Base-by-base conservation (phyloP, 2,797 vertebrate species). In the Melanotaenia maccullochi region DNA sequence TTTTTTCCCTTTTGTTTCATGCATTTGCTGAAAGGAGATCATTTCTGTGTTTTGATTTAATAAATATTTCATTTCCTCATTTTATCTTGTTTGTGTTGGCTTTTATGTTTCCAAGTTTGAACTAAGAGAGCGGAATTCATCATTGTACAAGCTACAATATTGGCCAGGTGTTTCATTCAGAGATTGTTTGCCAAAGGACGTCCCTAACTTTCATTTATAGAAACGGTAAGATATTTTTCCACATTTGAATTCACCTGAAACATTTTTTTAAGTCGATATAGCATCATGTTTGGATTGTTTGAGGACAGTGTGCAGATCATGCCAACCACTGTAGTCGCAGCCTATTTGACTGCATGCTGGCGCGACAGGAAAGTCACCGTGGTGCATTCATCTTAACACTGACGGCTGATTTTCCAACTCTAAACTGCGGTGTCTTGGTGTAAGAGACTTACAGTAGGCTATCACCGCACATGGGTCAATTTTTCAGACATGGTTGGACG, bases 41-140 rank as follows among this genome's bases (percentile, higher is more conserved):
- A 87, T 89, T 92, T 92, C 77, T 94, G 88, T 93, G 77, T 90
- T 94, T 93, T 93, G 79, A 90, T 94, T 94, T 92, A 94, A 95
- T 95, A 94, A 94, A 95, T 92, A 92, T 93, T 94, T 94, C 32
- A 92, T 94, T 94, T 93, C 85, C 86, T 93, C 91, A 92, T 94
- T 94, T 94, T 92, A 85, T 91, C 88, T 90, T 88, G 90, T 93
- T 92, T 92, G 87, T 93, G 85, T 94, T 94, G 81, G 85, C 89
- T 84, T 94, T 93, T 93, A 90, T 93, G 92, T 93, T 93, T 85
- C 85, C 81, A 91, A 93, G 89, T 93, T 94, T 93, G 77, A 92
- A 87, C 83, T 91, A 86, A 88, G 76, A 90, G 80, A 90, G 81
- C 85, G 85, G 90, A 90, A 90, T 92, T 80, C 79, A 73, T 91